Evolutionary conservation across 2,113 vertebrate genomes (phyloP), one percentile per base, ranked within the genome.

Genomic region (Salminus brasiliensis): DNA sequence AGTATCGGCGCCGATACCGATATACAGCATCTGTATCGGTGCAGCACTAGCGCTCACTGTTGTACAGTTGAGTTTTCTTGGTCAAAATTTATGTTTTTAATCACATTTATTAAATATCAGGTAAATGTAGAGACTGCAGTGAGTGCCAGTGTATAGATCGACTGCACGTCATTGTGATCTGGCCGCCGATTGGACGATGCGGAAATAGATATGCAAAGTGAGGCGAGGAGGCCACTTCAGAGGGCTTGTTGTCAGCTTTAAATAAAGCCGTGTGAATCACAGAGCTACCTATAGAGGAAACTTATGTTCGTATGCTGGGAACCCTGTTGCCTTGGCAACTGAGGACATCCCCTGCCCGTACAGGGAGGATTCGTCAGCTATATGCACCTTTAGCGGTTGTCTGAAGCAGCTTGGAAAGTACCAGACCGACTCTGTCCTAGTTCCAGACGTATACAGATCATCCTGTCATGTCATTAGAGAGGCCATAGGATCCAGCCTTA

Each of bases 301-400:
- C 62, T 57, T n/a, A 53, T 32, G n/a, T n/a, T 70, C 16, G 70
- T 68, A 66, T 66, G 65, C 71, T 62, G 82, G 71, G 65, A 52
- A 62, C 59, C 52, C 65, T 55, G 82, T 86, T 86, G 65, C 53
- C 80, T 71, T 78, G 45, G 82, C 67, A 82, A 84, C 85, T 66
- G 30, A 6, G 47, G 30, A 73, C 47, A 27, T 84, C 49, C 71
- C 79, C 55, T 9, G 12, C 63, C 70, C 34, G 32, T 66, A 47
- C 65, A n/a, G 69, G 59, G n/a, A 69, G 27, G 13, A 36, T 79
- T 71, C 39, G 27, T 72, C 34, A 81, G 72, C 39, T 70, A 45
- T 11, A 74, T 41, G 52, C 71, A 63, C 62, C 52, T 78, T 30
- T 70, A 43, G 47, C 70, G 29, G 30, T 49, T 45, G n/a, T n/a